phyloP scores from a whole-genome alignment of 2,888 invertebrate species.

The Acheta domesticus region DNA sequence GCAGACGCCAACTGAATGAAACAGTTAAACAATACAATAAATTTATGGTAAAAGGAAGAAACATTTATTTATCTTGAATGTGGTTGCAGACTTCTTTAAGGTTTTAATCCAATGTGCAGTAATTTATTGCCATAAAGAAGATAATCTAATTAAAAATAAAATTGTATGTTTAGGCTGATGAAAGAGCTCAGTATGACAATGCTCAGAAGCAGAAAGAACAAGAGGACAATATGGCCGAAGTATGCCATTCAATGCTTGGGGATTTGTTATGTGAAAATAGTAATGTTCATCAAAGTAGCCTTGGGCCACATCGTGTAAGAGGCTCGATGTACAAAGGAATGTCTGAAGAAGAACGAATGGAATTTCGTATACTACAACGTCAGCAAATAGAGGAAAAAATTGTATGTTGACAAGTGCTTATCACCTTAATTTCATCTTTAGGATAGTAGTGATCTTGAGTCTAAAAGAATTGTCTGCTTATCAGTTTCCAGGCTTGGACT shows the following conservation, averaged over 20 bases:
- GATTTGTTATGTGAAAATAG: conserved; percentile 87
- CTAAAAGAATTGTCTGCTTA: too few species aligned
- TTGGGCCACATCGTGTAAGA: conserved; percentile 69
- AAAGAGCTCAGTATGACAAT: conserved; percentile 55
- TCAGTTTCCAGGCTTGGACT: too few species aligned
- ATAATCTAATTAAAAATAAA: conserved; percentile 56
- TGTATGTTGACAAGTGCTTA: conserved; percentile 48
- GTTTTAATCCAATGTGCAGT: neutral
- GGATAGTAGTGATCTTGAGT: too few species aligned
- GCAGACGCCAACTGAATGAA: conserved; percentile 67
- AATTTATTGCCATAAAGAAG: too few species aligned
- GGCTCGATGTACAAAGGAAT: conserved; percentile 79
- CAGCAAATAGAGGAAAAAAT: conserved; percentile 68
- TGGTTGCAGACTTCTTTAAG: neutral
- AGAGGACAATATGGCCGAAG: conserved; percentile 80
- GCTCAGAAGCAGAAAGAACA: conserved; percentile 55
- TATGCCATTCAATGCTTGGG: conserved; percentile 75
- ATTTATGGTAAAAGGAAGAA: conserved; percentile 59
- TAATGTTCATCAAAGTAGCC: conserved; percentile 71
- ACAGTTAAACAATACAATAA: conserved; percentile 74
- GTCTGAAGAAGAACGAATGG: conserved; percentile 68
- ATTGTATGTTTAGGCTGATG: conserved; percentile 68
- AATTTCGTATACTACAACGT: conserved; percentile 68
- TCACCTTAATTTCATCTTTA: too few species aligned
- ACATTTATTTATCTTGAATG: neutral